Evolutionary conservation across 2,888 invertebrate species (phyloP), one percentile per base, ranked within the genome.

Genomic region (Scaptomyza caliginosa): DNA sequence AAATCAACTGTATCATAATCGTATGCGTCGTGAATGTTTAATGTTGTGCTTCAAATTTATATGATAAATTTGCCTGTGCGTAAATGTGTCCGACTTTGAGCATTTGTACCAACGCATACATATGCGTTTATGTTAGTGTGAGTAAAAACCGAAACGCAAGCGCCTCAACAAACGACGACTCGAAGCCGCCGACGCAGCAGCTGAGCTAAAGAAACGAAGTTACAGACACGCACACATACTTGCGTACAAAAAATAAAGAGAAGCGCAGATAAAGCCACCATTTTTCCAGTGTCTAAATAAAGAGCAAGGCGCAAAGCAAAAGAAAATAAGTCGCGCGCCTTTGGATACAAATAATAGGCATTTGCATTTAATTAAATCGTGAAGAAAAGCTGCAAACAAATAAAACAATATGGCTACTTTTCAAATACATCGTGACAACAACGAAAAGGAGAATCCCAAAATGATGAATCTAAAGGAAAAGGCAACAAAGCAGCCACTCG

Each of bases 341-440:
- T 74, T 66, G 54, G 56, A 71, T 68, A 65, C 51, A 68, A 62
- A 34, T 45, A 30, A 38, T n/a, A 66, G 21, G 10, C 30, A 48
- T 46, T 21, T 32, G 30, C 13, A 6, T 13, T 30, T 24, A 24
- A 46, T 23, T 43, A 28, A 11, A 17, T 30, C 19, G 45, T 52
- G n/a, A 16, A 24, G 45, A 5, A 17, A 23, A 26, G 13, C n/a
- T 1, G 3, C 21, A 72, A 71, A 39, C 73, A 72, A 39, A 74
- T n/a, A n/a, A n/a, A n/a, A n/a, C n/a, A n/a, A n/a, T n/a, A n/a
- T 96, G 96, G 95, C 95, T 91, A 93, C 94, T 80, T 94, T 96
- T 91, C 93, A 94, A 92, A 94, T 96, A 89, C 94, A 94, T 91
- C 94, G 95, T 91, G 96, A 96, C 92, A 94, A 96, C 92, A 94